Evolutionary conservation across 2,797 vertebrate species (phyloP), one percentile per base, ranked within the genome.

Genomic region (Enteromius paludinosus): DNA sequence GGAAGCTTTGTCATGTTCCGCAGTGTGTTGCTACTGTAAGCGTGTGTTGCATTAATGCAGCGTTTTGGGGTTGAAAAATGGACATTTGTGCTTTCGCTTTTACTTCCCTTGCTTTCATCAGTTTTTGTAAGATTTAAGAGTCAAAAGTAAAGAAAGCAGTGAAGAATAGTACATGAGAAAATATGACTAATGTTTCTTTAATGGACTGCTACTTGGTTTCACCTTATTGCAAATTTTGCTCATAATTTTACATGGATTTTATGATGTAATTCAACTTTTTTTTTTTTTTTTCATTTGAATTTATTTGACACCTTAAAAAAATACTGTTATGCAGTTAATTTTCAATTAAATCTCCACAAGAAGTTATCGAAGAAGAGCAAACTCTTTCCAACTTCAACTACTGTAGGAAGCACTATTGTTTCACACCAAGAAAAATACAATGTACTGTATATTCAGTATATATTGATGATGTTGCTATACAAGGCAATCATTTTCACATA

Each of bases 221-320:
- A 76, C 80, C 71, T 82, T 76, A 76, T 82, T 82, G 72, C 71
- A 82, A 75, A 82, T 82, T 75, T 72, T 1, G 61, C 62, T 82
- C 62, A 59, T 54, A 68, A 82, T 82, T 75, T 82, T 75, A 68
- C 30, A 82, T 56, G 62, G 33, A 75, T 68, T 82, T 75, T 76
- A 82, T 82, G 80, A 82, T 76, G 80, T 43, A 82, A 82, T 82
- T 82, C 47, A 68, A 43, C 2, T 15, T 45, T 45, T 9, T 28
- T 30, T 74, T 61, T 1, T 15, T 45, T 45, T 9, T 65, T 82
- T 56, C 25, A 59, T 68, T 82, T 68, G 5, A 75, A 75, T 82
- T 66, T 82, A 68, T 75, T 54, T 75, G 62, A 75, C 80, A 52
- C 62, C 47, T 75, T 54, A 41, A 56, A n/a, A 71, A 68, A 56